Evolutionary conservation across 2,888 invertebrate genomes (phyloP), one percentile per base, ranked within the genome.

Genomic region (Apamea monoglypha): DNA sequence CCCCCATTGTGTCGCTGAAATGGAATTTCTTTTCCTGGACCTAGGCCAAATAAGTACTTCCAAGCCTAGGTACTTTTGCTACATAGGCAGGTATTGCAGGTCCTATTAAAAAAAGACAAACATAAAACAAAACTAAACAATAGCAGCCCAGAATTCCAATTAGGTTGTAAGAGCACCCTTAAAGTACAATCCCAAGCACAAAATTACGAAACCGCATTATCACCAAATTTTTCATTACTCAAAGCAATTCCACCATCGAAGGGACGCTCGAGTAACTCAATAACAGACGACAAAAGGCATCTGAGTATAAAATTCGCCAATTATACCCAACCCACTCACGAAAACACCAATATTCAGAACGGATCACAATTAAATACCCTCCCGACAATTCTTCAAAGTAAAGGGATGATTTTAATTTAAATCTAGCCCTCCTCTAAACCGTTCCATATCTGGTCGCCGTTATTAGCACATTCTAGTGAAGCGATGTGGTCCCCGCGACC

Each of bases 381-480:
- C 89, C 91, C 89, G 86, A 90, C 90, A 91, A 93, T 95, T 94
- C 95, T 95, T 94, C 94, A 95, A 94, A 94, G 93, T 89, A 91
- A 93, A 93, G 94, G 94, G 94, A 90, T 88, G 92, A 88, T 94
- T 96, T 95, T 95, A 95, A 96, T 96, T 96, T 95, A 92, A 96
- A 94, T 92, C 94, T 93, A 91, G 91, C 93, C 93, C 92, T 92
- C 88, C 88, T 84, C 80, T 83, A 87, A 85, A 87, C 81, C 84
- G 81, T 83, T 83, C 87, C 88, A 89, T 90, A 89, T 89, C 89
- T 82, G 88, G 77, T 82, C 83, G 80, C 77, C 88, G 80, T 89
- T 88, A 89, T 89, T 87, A 88, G 86, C 83, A 89, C 86, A 89
- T 89, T 87, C 84, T 88, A 87, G 83, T 85, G 74, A 86, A 84